Conservation (phyloP, 2,888 invertebrate genomes). For the Ommatoiulus sabulosus region DNA sequence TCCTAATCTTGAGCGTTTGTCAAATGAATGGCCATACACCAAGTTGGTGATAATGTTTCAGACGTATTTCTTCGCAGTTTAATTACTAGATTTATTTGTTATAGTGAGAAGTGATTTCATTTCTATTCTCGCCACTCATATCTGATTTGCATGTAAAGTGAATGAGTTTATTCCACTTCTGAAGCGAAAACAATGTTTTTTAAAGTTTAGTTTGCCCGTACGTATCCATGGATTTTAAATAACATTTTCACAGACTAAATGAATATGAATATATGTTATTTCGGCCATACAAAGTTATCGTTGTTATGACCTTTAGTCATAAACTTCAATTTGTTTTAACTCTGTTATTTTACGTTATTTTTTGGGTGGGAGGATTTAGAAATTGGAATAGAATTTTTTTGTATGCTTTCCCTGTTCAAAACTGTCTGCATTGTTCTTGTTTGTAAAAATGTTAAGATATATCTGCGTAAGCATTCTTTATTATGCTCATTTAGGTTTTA, state of each 20-base stretch:
- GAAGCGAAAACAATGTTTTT: neutral
- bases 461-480: no score
- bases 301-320: no score
- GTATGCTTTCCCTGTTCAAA: no score
- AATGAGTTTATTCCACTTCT: neutral
- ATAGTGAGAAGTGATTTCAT: neutral
- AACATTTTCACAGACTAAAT: neutral
- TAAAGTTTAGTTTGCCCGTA: neutral
- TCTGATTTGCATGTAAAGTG: neutral
- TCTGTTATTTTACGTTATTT: no score
- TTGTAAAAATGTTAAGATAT: no score
- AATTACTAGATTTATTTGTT: neutral
- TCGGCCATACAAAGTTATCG: no score
- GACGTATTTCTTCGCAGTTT: neutral
- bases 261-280: no score
- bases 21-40: neutral
- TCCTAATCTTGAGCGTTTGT: neutral
- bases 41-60: neutral
- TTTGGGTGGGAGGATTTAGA: no score
- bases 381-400: no score
- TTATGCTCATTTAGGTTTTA: no score
- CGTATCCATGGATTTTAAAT: neutral
- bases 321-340: no score
- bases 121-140: neutral
- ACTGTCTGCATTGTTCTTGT: no score